These are phyloP conservation scores for Chrysaora quinquecirrha DNA, from an alignment of 30 jellyfish, hydroid and myxozoan genomes.

Conservation along the genomic window DNA sequence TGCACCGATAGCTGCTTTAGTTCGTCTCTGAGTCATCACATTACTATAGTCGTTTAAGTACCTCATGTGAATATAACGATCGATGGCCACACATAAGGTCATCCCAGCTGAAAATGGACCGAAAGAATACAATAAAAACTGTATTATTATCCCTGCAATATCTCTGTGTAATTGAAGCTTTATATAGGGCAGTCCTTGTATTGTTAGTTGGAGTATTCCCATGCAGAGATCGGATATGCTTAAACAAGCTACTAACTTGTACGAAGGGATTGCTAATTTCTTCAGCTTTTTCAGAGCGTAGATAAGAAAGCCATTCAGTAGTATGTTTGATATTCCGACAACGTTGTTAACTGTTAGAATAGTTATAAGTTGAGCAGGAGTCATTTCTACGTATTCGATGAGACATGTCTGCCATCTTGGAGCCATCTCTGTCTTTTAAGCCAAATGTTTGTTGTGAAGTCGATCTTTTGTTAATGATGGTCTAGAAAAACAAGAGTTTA, in stretches of 20 bases:
- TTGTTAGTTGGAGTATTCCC: conserved; percentile 32
- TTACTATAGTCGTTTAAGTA: conserved; percentile 26
- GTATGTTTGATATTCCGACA: conserved; percentile 10
- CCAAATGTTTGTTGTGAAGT: too few relatives aligned
- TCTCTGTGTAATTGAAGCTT: background rate
- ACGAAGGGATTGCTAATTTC: conserved; percentile 9
- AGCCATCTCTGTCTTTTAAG: too few relatives aligned
- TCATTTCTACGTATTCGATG: conserved; percentile 16
- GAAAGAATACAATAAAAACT: conserved; percentile 14
- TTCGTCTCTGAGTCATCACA: conserved; percentile 11
- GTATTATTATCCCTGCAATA: background rate
- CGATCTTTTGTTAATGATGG: too few relatives aligned
- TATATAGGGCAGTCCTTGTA: conserved; percentile 30
- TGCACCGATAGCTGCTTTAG: background rate
- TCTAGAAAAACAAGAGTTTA: too few relatives aligned
- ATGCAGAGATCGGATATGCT: conserved; percentile 35
- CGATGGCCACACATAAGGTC: conserved; percentile 28
- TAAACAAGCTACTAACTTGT: conserved; percentile 27
- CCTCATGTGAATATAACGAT: conserved; percentile 52
- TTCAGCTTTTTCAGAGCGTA: conserved; percentile 39
- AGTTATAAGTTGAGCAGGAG: conserved; percentile 12
- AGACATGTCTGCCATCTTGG: background rate
- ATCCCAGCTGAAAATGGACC: conserved; percentile 32
- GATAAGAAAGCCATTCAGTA: conserved; percentile 37
- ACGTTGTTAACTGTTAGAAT: conserved; percentile 7